A percentile compares a stretch with the other conserved stretches of the same genome.
phyloP scores from a whole-genome alignment of 2,888 invertebrate species.

The Xiphydria camelus region DNA sequence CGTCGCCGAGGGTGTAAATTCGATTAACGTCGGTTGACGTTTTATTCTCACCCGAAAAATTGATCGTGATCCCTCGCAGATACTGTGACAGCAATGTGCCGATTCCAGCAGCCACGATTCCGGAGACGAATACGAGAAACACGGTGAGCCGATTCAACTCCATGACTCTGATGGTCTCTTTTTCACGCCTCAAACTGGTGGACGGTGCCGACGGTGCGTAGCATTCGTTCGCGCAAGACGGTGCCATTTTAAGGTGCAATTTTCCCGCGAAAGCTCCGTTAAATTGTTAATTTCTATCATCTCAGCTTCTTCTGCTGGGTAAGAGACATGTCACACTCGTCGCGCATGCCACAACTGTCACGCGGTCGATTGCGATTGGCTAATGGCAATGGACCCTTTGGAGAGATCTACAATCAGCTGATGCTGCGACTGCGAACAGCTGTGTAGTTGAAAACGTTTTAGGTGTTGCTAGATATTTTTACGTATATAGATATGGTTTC shows the following conservation, averaged over 20 bases:
- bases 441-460: too few species aligned
- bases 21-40: too few species aligned
- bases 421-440: too few species aligned
- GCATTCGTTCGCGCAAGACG: constrained; percentile 23
- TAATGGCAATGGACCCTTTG: too few species aligned
- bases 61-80: constrained; percentile 25
- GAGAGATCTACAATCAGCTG: too few species aligned
- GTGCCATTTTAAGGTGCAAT: constrained; percentile 25
- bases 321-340: constrained; percentile 1
- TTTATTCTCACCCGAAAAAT: constrained; percentile 33
- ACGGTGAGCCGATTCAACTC: constrained; percentile 34
- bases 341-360: too few species aligned
- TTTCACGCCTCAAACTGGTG: constrained; percentile 25
- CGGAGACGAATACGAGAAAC: constrained; percentile 40
- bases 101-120: constrained; percentile 42
- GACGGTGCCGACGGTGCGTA: constrained; percentile 22
- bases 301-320: background rate
- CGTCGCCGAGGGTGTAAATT: too few species aligned
- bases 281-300: background rate
- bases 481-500: too few species aligned
- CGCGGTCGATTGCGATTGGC: too few species aligned
- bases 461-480: too few species aligned
- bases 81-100: constrained; percentile 43
- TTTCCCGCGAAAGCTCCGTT: background rate
- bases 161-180: constrained; percentile 29